Evolutionary conservation across 2,113 vertebrate species (phyloP), one percentile per base, ranked within the genome.

Genomic region (Cinclus cinclus): DNA sequence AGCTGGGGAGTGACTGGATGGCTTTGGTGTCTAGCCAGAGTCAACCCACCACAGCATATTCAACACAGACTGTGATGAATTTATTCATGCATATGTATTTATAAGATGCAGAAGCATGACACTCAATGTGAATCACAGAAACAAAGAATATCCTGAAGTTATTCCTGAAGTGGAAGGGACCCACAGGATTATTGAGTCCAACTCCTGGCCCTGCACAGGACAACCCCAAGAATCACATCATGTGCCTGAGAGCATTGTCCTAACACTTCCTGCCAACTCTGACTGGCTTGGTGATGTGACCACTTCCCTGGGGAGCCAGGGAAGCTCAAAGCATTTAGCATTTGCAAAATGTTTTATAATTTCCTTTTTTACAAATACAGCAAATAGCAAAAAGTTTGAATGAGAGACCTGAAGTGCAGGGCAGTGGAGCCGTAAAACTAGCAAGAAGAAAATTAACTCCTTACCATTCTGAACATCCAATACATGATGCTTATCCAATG

Each of bases 401-500:
- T 13, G 15, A 88, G 20, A 56, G 12, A 33, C 10, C 27, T 70
- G 4, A 91, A 63, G 13, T 30, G 30, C 19, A 70, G 39, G 11
- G 41, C 44, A 63, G 31, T 3, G 24, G 15, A 80, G 11, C 25
- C 55, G 5, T 46, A 70, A 58, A 81, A 86, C 59, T 9, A 71
- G 8, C 23, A 93, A 37, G 63, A 77, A 50, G 37, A 75, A 86
- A 68, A 22, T 7, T 0, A 87, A 90, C 19, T 37, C 58, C 98
- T 98, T 98, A 99, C 99, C 99, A 15, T 99, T 99, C 96, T 99
- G 99, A 56, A 99, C 97, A 77, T 99, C 99, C 95, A 99, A 28
- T 6, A 99, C 97, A 52, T 99, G 99, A 93, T 99, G 99, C 49
- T 99, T 99, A 96, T 99, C 98, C 83, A 99, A 42, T 2, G 98